A percentile compares a stretch with the other conserved stretches of the same genome.
Conservation (phyloP, 2,888 invertebrate genomes). For the Tenthredo amoena region DNA sequence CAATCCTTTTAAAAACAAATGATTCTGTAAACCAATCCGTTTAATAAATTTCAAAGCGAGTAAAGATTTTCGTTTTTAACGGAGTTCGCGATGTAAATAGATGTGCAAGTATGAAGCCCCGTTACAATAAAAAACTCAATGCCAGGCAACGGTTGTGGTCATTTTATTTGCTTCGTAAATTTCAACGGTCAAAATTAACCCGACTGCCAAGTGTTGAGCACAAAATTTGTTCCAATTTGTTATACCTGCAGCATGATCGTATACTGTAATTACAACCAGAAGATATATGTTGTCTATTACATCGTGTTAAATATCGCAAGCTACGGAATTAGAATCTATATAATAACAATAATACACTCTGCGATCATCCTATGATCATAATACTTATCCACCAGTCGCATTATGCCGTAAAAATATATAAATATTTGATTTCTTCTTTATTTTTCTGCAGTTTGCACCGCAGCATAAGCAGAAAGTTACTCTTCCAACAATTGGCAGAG, state of each 20-base stretch:
- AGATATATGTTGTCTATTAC: background rate
- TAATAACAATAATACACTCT: background rate
- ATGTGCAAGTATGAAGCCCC: background rate
- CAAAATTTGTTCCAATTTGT: background rate
- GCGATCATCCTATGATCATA: background rate
- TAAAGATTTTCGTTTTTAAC: background rate
- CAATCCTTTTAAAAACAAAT: background rate
- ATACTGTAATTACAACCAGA: background rate
- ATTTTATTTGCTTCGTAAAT: conserved; percentile 13
- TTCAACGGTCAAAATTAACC: background rate
- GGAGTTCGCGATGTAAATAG: background rate
- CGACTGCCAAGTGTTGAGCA: background rate
- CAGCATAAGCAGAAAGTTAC: conserved; percentile 36
- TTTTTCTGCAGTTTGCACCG: background rate
- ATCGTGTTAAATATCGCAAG: background rate
- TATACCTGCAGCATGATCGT: background rate
- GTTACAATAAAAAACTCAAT: conserved; percentile 22
- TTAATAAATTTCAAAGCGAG: background rate
- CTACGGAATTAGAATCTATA: background rate
- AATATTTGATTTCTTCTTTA: background rate
- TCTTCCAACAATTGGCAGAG: conserved; percentile 38
- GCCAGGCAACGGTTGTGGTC: background rate
- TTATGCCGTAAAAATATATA: background rate
- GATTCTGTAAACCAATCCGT: background rate
- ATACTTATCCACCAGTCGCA: background rate